Conservation (phyloP, 2,113 vertebrate genomes). For the Pituophis catenifer region DNA sequence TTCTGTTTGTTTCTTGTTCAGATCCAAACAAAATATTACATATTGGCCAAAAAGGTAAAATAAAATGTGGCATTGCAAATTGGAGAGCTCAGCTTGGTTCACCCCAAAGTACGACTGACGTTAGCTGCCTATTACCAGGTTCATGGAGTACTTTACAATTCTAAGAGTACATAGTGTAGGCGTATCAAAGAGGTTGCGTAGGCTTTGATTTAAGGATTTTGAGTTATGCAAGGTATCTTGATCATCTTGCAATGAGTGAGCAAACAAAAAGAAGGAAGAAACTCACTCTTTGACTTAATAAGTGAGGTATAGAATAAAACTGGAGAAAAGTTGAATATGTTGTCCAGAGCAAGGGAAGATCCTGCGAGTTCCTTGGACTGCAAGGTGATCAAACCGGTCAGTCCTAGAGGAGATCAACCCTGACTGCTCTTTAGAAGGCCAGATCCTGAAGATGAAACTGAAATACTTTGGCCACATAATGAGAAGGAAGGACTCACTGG, state of each 20-base stretch:
- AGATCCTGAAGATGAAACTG: too few relatives aligned
- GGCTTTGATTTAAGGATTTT: background rate
- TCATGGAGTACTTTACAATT: background rate
- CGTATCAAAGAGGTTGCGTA: background rate
- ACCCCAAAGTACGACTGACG: background rate
- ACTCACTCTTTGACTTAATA: background rate
- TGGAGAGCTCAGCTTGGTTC: background rate
- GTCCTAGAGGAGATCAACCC: too few relatives aligned
- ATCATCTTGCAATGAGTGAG: background rate
- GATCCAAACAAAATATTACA: background rate
- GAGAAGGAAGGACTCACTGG: too few relatives aligned
- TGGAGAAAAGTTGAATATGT: background rate
- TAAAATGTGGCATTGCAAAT: background rate
- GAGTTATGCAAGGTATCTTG: background rate
- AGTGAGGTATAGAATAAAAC: background rate
- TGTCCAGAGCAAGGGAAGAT: background rate
- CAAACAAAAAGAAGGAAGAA: background rate
- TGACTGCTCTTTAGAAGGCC: too few relatives aligned
- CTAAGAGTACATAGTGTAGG: background rate
- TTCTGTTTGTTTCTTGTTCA: background rate
- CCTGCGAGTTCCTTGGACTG: too few relatives aligned
- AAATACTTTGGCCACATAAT: too few relatives aligned
- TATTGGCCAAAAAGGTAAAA: background rate
- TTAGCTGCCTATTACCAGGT: background rate
- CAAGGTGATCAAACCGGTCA: too few relatives aligned